Base-by-base conservation (phyloP, 2,888 invertebrate species). In the Cataglyphis albicans region DNA sequence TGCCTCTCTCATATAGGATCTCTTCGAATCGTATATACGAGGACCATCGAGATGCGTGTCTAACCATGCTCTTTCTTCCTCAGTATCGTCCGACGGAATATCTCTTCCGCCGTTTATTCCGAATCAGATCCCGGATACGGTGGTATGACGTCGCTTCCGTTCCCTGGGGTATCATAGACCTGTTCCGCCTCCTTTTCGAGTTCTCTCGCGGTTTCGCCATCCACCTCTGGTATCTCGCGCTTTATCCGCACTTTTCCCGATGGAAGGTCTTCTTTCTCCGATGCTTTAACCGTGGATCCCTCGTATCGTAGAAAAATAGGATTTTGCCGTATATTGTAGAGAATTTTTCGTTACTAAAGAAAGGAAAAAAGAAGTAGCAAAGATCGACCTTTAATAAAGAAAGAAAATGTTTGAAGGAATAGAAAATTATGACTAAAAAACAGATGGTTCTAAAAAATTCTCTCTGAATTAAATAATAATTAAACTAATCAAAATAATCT, bases 61-160 rank as follows among this genome's bases (percentile, higher is more conserved):
- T 84, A 73, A 41, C 52, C 67, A 18, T 65, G 38, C 68, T 81
- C 65, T 84, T 70, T 74, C 44, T 59, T 64, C 81, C 67, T 59
- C n/a, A 41, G 21, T 44, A 21, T 29, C 67, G 57, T 52, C 80
- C 57, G 75, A 85, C 78, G 82, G 85, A 90, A 86, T 84, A 89
- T 91, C 89, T 52, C 90, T 85, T 84, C 70, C 87, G 89, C 90
- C 92, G 90, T 92, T 92, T 92, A 92, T 92, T 91, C 88, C 90
- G 90, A 91, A 92, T 92, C 91, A 91, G 89, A 93, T 92, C 86
- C 88, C 52, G 90, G 87, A 92, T 92, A 89, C 89, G 81, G 88
- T 90, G 88, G 88, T 90, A 89, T 91, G 92, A 91, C 91, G 89
- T 90, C 87, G 89, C 89, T 91, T 87, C 84, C 89, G 88, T 82